These are phyloP conservation scores for Myrmecobius fasciatus DNA, from an alignment of 2,113 vertebrate genomes.

Conservation along the genomic window DNA sequence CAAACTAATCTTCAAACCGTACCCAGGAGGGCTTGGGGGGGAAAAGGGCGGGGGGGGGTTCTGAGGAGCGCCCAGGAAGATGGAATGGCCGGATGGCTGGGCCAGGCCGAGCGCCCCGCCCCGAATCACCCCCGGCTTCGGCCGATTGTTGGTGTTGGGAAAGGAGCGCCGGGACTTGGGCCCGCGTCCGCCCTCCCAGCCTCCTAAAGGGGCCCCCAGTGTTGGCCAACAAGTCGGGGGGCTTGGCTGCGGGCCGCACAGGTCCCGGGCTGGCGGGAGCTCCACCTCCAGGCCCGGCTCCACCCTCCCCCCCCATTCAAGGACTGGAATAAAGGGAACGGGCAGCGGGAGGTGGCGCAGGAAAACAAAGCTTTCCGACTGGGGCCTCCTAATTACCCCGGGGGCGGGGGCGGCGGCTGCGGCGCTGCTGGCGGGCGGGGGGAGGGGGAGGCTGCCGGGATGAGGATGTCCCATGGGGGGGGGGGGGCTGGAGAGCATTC, in stretches of 20 bases:
- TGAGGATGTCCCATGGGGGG: too few species aligned
- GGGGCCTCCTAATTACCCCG: background rate
- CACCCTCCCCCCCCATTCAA: background rate
- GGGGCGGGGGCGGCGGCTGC: background rate
- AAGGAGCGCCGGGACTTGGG: too few species aligned
- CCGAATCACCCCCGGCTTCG: too few species aligned
- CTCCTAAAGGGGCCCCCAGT: background rate
- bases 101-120: too few species aligned
- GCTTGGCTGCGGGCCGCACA: background rate
- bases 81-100: too few species aligned
- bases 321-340: background rate
- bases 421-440: background rate
- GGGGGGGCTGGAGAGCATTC: slow-evolving; percentile 32
- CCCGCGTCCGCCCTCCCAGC: background rate
- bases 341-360: background rate
- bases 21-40: too few species aligned
- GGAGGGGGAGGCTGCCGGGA: slow-evolving; percentile 68
- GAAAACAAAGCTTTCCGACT: background rate
- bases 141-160: too few species aligned
- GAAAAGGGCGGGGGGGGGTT: too few species aligned
- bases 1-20: too few species aligned
- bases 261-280: background rate
- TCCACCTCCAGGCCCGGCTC: background rate
- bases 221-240: background rate
- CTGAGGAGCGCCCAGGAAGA: too few species aligned